Evolutionary conservation across 37 sponge, comb jelly and placozoan genomes (phyloP).

Genomic region (Bolinopsis microptera): DNA sequence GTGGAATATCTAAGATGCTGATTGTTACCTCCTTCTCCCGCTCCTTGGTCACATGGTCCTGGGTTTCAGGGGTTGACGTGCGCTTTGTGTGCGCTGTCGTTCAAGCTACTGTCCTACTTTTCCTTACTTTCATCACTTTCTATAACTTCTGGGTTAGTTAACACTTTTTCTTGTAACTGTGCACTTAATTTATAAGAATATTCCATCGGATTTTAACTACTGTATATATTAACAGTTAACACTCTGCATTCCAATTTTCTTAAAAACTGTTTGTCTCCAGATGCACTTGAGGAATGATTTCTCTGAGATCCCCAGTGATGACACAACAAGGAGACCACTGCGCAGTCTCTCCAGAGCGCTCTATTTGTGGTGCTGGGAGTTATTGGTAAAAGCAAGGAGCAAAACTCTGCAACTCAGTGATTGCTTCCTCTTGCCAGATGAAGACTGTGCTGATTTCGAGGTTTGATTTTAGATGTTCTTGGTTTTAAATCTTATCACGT

Average conservation of each 20-base stretch:
- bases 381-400: conserved; percentile 9
- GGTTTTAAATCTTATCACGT: too few relatives aligned
- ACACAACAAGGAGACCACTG: neutral
- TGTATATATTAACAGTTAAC: too few relatives aligned
- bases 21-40: conserved; percentile 33
- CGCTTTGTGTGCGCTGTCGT: conserved; percentile 26
- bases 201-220: too few relatives aligned
- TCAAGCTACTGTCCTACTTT: conserved; percentile 1
- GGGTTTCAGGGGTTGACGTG: neutral
- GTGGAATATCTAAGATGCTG: conserved; percentile 47
- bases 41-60: neutral
- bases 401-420: conserved; percentile 39
- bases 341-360: neutral
- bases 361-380: conserved; percentile 50
- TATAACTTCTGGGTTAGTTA: conserved; percentile 46
- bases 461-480: too few relatives aligned
- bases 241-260: neutral
- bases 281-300: neutral
- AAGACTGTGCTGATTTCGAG: neutral
- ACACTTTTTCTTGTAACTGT: neutral
- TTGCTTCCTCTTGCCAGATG: neutral
- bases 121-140: conserved; percentile 50
- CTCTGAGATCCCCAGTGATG: neutral
- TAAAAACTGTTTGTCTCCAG: neutral
- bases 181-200: too few relatives aligned